Percentiles rank a stretch among this genome's conserved stretches.
phyloP scores from a whole-genome alignment of 1,140 invertebrate genomes.

The Epicauta chinensis region DNA sequence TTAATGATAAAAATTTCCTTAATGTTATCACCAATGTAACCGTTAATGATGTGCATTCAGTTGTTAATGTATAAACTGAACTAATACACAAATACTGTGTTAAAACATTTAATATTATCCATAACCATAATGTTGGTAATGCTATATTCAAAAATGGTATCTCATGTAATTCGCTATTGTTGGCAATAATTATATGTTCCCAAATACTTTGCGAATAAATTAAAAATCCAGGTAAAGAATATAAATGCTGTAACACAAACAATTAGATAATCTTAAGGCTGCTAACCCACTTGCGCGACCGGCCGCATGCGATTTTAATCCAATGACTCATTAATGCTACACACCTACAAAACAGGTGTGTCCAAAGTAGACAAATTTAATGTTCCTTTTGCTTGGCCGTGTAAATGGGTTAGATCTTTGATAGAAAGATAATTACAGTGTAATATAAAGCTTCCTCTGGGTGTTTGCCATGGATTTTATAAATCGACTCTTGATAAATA shows the following conservation, averaged over 20 bases:
- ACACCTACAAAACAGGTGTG: too few species aligned
- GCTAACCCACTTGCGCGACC: too few species aligned
- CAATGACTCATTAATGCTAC: too few species aligned
- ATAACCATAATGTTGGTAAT: conserved; percentile 71
- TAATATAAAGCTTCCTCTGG: conserved; percentile 92
- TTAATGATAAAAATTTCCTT: conserved; percentile 88
- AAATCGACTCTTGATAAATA: conserved; percentile 91
- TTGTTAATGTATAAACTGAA: conserved; percentile 89
- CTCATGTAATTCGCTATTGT: conserved; percentile 48
- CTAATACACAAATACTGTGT: conserved; percentile 95
- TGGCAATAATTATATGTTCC: conserved; percentile 59
- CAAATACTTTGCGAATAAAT: conserved; percentile 68
- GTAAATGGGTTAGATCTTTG: too few species aligned
- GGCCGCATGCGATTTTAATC: too few species aligned
- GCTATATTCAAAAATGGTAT: conserved; percentile 46
- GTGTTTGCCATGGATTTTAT: conserved; percentile 85
- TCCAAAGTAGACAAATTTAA: too few species aligned
- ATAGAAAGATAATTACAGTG: conserved; percentile 51
- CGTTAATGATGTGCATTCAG: conserved; percentile 88
- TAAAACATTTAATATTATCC: conserved; percentile 78
- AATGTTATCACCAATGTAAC: conserved; percentile 94
- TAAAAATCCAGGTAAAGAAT: conserved; percentile 82
- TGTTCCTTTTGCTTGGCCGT: too few species aligned
- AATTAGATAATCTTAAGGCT: too few species aligned
- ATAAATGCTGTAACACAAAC: conserved; percentile 60